Base-by-base conservation (phyloP, 2,888 invertebrate genomes). In the Andrena minutula region DNA sequence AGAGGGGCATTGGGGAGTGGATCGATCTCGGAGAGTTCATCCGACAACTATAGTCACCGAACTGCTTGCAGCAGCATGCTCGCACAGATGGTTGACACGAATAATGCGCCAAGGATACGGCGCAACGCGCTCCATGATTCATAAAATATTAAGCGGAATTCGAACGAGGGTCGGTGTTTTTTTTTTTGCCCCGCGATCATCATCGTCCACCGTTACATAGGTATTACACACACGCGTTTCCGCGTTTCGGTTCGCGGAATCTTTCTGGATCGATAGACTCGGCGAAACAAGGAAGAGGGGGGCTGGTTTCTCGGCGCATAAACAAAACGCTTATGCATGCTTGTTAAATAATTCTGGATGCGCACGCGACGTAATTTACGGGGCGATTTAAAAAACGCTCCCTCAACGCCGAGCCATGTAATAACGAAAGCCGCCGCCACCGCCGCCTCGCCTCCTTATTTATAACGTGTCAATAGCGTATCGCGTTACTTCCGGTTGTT, bases 41-140 rank as follows among this genome's bases (percentile, higher is more conserved):
- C 81, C 84, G 64, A 58, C 64, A 70, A 69, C 84, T 85, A 85
- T 80, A 86, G 74, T 12, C 69, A 49, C 23, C 47, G 66, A 30
- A 63, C 10, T 10, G 63, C 63, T 61, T 12, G 73, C 66, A 72
- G 73, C 66, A 72, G 47, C 73, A 30, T 70, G 69, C 74, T 77
- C 47, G 68, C 69, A 65, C 79, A 72, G 81, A 85, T 77, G 82
- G 86, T 83, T 85, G 88, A 87, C 87, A 87, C 84, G 86, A 86
- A 87, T 86, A 88, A 86, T 69, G 71, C 58, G 65, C 51, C 32
- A 30, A 47, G 53, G 61, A 83, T 81, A 56, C 61, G 58, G 68
- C 75, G 70, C 61, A 65, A 41, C 60, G 28, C 71, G 69, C 49
- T 81, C 80, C 80, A 56, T 72, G 76, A 66, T 84, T 74, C 82